phyloP scores from a whole-genome alignment of 2,797 vertebrate genomes.

The Takifugu ocellatus region DNA sequence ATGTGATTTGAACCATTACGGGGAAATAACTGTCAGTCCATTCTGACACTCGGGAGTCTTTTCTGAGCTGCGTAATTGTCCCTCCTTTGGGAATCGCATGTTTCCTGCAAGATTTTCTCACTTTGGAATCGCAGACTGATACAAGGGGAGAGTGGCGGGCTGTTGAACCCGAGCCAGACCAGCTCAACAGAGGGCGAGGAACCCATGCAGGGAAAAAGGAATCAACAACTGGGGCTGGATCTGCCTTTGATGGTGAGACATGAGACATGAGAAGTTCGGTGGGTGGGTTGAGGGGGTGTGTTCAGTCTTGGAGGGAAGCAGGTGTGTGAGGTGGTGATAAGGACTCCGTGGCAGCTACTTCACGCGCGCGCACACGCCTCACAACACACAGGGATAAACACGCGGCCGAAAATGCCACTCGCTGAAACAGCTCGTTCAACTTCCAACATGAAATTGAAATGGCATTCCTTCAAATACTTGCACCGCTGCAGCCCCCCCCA shows the following conservation, averaged over 20 bases:
- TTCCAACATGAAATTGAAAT: conserved; percentile 50
- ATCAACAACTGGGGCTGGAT: conserved; percentile 61
- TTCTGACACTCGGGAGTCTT: conserved; percentile 53
- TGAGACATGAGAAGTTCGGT: conserved; percentile 54
- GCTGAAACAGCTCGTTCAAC: conserved; percentile 48
- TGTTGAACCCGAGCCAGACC: conserved; percentile 61
- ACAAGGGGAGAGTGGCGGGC: conserved; percentile 41
- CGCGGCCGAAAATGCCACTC: conserved; percentile 33
- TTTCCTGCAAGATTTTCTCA: conserved; percentile 34
- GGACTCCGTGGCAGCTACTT: conserved; percentile 69
- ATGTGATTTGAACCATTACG: background rate
- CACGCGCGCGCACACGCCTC: conserved; percentile 24
- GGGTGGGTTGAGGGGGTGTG: conserved; percentile 22
- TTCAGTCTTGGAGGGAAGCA: conserved; percentile 73
- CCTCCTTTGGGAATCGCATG: conserved; percentile 24
- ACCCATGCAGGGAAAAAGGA: conserved; percentile 41
- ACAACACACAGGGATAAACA: conserved; percentile 46
- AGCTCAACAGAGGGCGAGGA: conserved; percentile 36
- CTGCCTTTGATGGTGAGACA: conserved; percentile 76
- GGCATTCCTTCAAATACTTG: conserved; percentile 48
- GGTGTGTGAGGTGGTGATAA: conserved; percentile 78
- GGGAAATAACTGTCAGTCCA: conserved; percentile 22
- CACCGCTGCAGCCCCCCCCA: conserved; percentile 27
- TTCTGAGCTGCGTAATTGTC: conserved; percentile 40
- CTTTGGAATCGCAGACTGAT: conserved; percentile 37